These are phyloP conservation scores for Trematocara variabile DNA, from an alignment of 2,113 vertebrate genomes.

Conservation along the genomic window DNA sequence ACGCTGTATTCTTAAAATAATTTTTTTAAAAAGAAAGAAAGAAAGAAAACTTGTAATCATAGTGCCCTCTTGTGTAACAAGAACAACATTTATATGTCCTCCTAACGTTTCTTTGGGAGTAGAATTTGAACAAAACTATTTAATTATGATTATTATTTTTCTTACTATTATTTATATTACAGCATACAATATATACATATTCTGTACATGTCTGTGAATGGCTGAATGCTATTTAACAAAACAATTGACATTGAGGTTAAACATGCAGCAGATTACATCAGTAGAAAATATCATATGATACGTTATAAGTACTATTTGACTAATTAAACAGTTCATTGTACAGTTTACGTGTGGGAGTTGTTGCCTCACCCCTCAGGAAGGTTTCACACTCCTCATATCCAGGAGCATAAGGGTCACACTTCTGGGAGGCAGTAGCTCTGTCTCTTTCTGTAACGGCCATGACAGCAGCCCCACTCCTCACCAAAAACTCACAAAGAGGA, in stretches of 20 bases:
- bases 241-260: neutral
- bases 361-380: conserved; percentile 79
- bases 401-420: conserved; percentile 85
- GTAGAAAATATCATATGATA: neutral
- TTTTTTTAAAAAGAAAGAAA: neutral
- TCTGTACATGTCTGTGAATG: neutral
- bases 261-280: neutral
- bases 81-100: neutral
- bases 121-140: neutral
- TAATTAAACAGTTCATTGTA: neutral
- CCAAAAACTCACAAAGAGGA: conserved; percentile 80
- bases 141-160: neutral
- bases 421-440: conserved; percentile 81
- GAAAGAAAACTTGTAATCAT: neutral
- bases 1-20: neutral
- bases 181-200: neutral
- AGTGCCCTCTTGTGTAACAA: neutral
- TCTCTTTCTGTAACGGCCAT: conserved; percentile 85
- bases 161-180: neutral
- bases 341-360: neutral
- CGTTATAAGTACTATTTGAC: neutral
- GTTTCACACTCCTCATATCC: conserved; percentile 81
- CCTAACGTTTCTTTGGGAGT: neutral
- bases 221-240: neutral
- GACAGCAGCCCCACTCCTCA: conserved; percentile 83